Conservation (phyloP, 2,113 vertebrate species). For the Eurystomus gularis region DNA sequence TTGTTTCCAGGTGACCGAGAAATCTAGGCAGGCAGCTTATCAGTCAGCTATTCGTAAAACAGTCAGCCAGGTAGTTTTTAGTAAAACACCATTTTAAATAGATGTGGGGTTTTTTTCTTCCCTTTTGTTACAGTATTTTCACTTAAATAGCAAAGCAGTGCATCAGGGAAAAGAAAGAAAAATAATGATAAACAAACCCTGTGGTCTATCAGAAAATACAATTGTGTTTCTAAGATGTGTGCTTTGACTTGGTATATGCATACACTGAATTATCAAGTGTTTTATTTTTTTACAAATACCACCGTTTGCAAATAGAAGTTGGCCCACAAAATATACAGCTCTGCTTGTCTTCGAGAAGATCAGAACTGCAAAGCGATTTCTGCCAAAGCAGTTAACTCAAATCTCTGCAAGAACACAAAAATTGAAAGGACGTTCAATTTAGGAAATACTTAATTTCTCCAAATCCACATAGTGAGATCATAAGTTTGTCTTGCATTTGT, state of each 20-base stretch:
- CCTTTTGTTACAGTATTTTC: neutral
- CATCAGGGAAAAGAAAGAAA: neutral
- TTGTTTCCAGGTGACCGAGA: conserved; percentile 48
- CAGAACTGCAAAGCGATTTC: neutral
- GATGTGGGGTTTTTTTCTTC: neutral
- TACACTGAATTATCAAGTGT: neutral
- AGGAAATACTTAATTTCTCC: neutral
- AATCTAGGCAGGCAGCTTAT: neutral
- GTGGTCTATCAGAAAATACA: neutral
- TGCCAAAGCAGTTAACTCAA: neutral
- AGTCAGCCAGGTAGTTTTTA: neutral
- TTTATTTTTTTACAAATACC: neutral
- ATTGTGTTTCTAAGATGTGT: neutral
- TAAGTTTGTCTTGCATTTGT: conserved; percentile 4
- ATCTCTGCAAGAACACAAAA: neutral
- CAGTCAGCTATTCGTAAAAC: neutral
- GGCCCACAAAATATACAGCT: neutral
- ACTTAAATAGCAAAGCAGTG: neutral
- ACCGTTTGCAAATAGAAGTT: neutral
- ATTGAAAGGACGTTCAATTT: neutral
- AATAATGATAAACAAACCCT: neutral
- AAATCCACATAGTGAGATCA: neutral
- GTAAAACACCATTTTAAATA: neutral
- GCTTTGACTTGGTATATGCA: neutral
- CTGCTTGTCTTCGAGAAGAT: neutral